These are phyloP conservation scores for Neolamprologus cancellatus DNA, from an alignment of 2,113 vertebrate genomes.

Conservation along the genomic window DNA sequence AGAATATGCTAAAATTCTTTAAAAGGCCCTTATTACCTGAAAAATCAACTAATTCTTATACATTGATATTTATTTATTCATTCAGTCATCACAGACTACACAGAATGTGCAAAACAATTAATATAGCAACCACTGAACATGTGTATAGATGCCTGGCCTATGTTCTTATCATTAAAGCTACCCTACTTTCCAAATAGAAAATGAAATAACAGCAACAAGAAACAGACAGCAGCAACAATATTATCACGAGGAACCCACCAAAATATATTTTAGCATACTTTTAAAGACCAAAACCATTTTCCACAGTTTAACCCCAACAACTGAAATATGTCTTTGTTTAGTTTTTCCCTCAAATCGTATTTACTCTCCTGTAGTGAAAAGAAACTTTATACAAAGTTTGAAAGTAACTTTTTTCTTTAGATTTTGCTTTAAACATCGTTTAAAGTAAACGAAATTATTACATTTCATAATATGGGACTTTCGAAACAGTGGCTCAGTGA, in stretches of 20 bases:
- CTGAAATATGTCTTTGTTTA: neutral
- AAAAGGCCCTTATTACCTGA: neutral
- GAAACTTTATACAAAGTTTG: neutral
- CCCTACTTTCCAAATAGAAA: neutral
- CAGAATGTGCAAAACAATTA: neutral
- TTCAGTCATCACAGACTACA: neutral
- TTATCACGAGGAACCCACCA: neutral
- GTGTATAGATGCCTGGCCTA: neutral
- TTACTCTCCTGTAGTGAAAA: neutral
- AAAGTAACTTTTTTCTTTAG: neutral
- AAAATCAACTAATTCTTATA: neutral
- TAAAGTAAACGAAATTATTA: neutral
- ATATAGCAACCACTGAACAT: neutral
- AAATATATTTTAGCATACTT: neutral
- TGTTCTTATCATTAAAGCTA: neutral
- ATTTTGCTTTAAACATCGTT: neutral
- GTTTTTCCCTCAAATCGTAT: neutral
- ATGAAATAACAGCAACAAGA: neutral
- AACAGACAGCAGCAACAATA: neutral
- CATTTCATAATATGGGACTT: neutral
- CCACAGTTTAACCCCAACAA: neutral
- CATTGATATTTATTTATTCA: neutral
- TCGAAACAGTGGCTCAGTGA: neutral
- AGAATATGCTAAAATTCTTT: neutral
- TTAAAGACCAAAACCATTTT: neutral